Conservation (phyloP, 2,888 invertebrate species). For the Nephrotoma guestfalica region DNA sequence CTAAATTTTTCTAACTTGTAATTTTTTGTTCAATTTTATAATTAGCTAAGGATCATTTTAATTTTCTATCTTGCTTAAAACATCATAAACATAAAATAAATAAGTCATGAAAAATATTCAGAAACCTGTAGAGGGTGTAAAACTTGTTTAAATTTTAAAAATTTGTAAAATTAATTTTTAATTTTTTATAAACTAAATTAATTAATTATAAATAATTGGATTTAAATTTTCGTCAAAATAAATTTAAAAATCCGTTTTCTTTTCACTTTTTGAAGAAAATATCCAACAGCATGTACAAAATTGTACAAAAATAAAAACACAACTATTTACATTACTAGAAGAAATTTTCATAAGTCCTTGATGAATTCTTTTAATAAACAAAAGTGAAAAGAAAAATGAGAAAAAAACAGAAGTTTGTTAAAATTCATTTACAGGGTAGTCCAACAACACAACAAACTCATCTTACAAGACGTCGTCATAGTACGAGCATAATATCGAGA, state of each 20-base stretch:
- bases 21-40: neutral
- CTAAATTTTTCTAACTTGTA: neutral
- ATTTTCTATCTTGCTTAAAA: slow-evolving; percentile 3
- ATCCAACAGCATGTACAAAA: neutral
- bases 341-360: neutral
- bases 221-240: neutral
- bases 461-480: slow-evolving; percentile 60
- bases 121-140: neutral
- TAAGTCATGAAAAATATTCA: neutral
- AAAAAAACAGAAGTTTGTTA: neutral
- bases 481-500: slow-evolving; percentile 41
- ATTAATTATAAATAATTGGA: neutral
- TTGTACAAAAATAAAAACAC: neutral
- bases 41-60: slow-evolving; percentile 7
- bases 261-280: neutral
- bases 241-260: neutral
- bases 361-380: neutral
- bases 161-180: neutral
- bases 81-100: neutral
- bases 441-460: slow-evolving; percentile 40
- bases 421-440: slow-evolving; percentile 34
- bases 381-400: neutral
- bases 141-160: slow-evolving; percentile 1
- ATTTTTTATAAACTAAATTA: neutral
- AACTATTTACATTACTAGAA: neutral